Percentiles rank a stretch among this genome's conserved stretches.
phyloP scores from a whole-genome alignment of 2,888 invertebrate genomes.

The Meiosimyza platycephala region DNA sequence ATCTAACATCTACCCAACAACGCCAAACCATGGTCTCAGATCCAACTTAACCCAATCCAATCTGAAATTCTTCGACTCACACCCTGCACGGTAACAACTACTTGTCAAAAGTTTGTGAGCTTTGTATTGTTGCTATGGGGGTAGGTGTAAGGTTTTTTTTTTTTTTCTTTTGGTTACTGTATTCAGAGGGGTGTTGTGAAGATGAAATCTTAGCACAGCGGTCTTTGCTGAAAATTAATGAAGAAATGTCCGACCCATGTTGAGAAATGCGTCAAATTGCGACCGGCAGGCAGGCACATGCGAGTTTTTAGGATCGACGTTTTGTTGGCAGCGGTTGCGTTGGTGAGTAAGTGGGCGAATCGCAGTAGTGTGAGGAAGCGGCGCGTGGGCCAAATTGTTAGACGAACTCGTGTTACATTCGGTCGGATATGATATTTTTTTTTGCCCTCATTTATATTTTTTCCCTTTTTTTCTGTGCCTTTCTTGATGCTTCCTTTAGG shows the following conservation, averaged over 20 bases:
- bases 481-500: slow-evolving; percentile 35
- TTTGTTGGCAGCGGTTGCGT: background rate
- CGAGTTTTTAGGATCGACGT: background rate
- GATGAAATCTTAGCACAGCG: slow-evolving; percentile 17
- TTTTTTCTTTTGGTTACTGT: background rate
- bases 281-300: background rate
- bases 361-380: background rate
- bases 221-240: slow-evolving; percentile 30
- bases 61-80: background rate
- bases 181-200: too few relatives aligned
- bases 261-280: slow-evolving; percentile 32
- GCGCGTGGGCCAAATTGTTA: slow-evolving; percentile 6
- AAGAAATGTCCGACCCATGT: slow-evolving; percentile 29
- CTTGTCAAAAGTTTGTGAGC: slow-evolving; percentile 32
- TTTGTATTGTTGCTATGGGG: background rate
- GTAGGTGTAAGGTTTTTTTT: slow-evolving; percentile 7
- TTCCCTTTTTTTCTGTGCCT: slow-evolving; percentile 23
- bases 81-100: slow-evolving; percentile 22
- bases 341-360: background rate
- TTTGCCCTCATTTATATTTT: slow-evolving; percentile 35
- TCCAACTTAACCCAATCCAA: too few relatives aligned
- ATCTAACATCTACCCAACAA: too few relatives aligned
- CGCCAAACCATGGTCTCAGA: too few relatives aligned
- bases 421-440: slow-evolving; percentile 41
- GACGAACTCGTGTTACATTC: slow-evolving; percentile 34